A percentile compares a stretch with the other conserved stretches of the same genome.
These are phyloP conservation scores for Spizaetus ornatus DNA, from an alignment of 2,113 vertebrate species.

Conservation along the genomic window DNA sequence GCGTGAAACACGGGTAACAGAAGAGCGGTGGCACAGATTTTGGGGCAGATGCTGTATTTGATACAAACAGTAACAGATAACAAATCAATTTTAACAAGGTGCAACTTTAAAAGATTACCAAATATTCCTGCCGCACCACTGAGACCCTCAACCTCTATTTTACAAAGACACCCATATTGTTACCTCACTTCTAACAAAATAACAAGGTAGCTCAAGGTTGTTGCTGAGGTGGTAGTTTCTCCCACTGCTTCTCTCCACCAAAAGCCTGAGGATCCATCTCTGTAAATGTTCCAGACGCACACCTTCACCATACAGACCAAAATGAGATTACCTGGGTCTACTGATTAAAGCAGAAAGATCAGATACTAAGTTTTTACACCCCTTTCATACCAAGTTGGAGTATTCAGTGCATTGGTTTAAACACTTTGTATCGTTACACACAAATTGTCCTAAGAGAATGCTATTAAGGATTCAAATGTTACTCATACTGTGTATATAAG, in stretches of 20 bases:
- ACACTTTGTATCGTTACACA: not conserved
- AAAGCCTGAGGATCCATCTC: not conserved
- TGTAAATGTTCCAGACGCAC: not conserved
- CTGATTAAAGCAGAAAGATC: not conserved
- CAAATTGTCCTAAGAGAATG: not conserved
- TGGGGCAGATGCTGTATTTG: not conserved
- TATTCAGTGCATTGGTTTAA: not conserved
- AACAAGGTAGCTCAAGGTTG: not conserved
- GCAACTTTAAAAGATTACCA: not conserved
- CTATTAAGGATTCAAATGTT: not conserved
- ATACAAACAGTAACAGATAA: not conserved
- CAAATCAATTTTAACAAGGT: not conserved
- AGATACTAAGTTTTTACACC: not conserved
- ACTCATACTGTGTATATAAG: not conserved
- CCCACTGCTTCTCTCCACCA: not conserved
- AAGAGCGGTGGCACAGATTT: not conserved
- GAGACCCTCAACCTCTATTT: not conserved
- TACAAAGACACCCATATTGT: accelerated
- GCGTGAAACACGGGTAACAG: not conserved
- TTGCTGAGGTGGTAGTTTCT: not conserved
- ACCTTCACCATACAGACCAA: not conserved
- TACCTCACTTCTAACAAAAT: not conserved
- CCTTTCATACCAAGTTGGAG: not conserved
- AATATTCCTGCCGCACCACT: not conserved
- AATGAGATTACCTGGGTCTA: not conserved